These are phyloP conservation scores for Imbricaverruca yamaguchii DNA, from an alignment of 2,888 invertebrate species.

Conservation along the genomic window DNA sequence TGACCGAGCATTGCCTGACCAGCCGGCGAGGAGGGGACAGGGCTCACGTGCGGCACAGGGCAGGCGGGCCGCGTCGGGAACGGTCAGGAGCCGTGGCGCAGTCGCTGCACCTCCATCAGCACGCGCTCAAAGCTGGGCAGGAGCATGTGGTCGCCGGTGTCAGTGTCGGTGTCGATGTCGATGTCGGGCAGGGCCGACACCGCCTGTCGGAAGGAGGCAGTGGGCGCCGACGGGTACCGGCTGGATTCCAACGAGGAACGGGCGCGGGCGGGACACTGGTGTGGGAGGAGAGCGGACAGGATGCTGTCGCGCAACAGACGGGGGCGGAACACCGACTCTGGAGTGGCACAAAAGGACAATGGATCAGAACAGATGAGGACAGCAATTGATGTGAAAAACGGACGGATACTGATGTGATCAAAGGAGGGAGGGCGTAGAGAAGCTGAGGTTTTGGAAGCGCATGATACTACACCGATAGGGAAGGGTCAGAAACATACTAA, in stretches of 20 bases:
- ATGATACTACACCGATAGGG: too few relatives aligned
- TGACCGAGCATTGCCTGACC: too few relatives aligned
- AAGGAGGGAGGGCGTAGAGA: too few relatives aligned
- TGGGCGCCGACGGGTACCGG: background rate
- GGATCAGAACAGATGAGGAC: too few relatives aligned
- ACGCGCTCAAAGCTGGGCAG: slow-evolving; percentile 11
- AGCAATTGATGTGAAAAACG: too few relatives aligned
- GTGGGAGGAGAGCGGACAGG: background rate
- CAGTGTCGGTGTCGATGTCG: background rate
- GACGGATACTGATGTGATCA: too few relatives aligned
- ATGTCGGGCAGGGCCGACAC: background rate
- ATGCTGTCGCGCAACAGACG: background rate
- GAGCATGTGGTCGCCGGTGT: background rate
- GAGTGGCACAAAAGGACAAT: too few relatives aligned
- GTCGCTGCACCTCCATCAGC: background rate
- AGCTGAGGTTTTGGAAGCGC: too few relatives aligned
- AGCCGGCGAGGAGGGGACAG: too few relatives aligned
- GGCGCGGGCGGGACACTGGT: background rate
- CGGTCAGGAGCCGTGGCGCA: background rate
- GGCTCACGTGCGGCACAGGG: background rate
- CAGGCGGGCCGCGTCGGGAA: background rate
- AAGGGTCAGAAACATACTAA: too few relatives aligned
- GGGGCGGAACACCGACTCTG: too few relatives aligned
- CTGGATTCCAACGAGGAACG: background rate
- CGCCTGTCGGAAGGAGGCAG: background rate